phyloP scores from a whole-genome alignment of 2,113 vertebrate species.

The Erythrocercus mccallii region DNA sequence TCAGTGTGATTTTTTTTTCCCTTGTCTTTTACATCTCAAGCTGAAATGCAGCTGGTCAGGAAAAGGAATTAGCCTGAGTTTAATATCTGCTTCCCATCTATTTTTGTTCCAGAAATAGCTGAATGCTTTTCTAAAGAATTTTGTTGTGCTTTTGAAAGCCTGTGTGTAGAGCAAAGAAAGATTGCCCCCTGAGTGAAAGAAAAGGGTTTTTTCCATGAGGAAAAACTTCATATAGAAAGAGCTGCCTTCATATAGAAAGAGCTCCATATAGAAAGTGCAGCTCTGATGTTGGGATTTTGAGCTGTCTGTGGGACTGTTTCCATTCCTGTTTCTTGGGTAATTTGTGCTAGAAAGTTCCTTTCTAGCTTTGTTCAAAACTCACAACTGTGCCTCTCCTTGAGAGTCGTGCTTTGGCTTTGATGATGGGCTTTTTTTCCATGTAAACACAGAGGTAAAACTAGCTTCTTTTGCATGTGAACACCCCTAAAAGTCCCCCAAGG shows the following conservation, averaged over 20 bases:
- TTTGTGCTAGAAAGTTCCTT: background rate
- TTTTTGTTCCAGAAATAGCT: background rate
- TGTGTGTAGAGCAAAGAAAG: background rate
- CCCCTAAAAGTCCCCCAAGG: background rate
- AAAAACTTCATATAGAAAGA: background rate
- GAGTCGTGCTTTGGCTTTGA: background rate
- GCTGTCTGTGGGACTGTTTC: background rate
- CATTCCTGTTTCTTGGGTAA: background rate
- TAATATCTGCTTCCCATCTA: background rate
- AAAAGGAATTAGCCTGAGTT: background rate
- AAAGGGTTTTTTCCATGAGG: background rate
- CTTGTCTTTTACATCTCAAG: background rate
- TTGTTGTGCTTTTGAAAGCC: background rate
- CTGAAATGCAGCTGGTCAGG: background rate
- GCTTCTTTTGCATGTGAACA: background rate
- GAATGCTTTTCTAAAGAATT: background rate
- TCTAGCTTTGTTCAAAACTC: background rate
- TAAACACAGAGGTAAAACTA: background rate
- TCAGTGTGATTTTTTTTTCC: background rate
- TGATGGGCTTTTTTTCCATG: background rate
- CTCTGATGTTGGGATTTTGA: rapidly evolving
- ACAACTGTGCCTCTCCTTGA: background rate
- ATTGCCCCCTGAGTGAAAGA: background rate
- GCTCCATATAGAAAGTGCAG: background rate
- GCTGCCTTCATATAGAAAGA: background rate